Base-by-base conservation (phyloP, 2,113 vertebrate genomes). In the Ctenomys sociabilis region DNA sequence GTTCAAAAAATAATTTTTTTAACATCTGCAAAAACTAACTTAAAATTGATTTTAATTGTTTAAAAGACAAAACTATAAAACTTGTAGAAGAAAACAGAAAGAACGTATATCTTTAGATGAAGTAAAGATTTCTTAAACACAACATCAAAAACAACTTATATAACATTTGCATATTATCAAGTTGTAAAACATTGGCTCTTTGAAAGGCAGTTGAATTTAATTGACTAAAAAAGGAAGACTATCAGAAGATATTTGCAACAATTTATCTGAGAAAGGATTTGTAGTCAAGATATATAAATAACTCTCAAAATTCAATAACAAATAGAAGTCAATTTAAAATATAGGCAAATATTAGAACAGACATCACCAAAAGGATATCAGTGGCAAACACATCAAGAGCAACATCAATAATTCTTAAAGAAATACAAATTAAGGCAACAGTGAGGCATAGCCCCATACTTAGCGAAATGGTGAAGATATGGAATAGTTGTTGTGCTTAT, bases 261-360 rank as follows among this genome's bases (percentile, higher is more conserved):
- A 70, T 92, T 89, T 85, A 72, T 87, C 59, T 73, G 22, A 92
- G 43, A 64, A 68, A 90, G 49, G 26, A 72, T 37, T 73, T 93
- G 1, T 78, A 64, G 57, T 11, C n/a, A 73, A 49, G 40, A 59
- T 13, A 66, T 85, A 28, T 3, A 35, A 89, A 70, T 49, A 95
- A 85, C 16, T 93, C 68, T 84, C 19, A 91, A 91, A 90, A 85
- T 14, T 70, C 16, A 75, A 3, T 66, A 45, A 75, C 57, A 40
- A 90, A 77, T 49, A 94, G 52, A 95, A 73, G 12, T 68, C 45
- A 78, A 1, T 95, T 95, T 83, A 40, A 81, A 90, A 88, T 70
- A 52, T 32, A 52, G 26, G 24, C 63, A 63, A 84, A 82, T 7
- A 68, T 75, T 85, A n/a, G 40, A 85, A 54, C 5, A 83, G 6